Evolutionary conservation across 2,888 invertebrate species (phyloP), one percentile per base, ranked within the genome.

Genomic region (Capitulum mitella): DNA sequence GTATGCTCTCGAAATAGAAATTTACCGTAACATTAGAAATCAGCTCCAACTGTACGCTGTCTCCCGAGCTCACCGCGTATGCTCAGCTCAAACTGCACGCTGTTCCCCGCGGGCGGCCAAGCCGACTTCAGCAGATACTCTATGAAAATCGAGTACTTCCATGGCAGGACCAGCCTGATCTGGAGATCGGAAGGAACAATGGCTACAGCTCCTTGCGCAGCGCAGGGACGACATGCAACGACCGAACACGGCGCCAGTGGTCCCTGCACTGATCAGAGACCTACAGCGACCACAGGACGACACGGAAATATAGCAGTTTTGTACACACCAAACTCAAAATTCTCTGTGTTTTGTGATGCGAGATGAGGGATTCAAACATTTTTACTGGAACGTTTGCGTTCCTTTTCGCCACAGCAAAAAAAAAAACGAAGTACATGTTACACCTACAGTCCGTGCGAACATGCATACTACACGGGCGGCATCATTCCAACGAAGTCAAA

Each of bases 111-210:
- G 32, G 80, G 80, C 32, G 83, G 83, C 83, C 81, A 84, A 78
- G 79, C 64, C 2, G 81, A 78, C 19, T 77, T 75, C 37, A 82
- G 79, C 48, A 79, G 81, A 77, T 82, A 82, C 74, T 82, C 81
- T 54, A 82, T 82, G 70, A 80, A 81, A 22, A 81, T 81, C 34
- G 80, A 79, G 61, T 81, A 81, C 76, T 82, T 82, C 82, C 82
- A 82, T 1, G 82, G 82, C 77, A 82, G 43, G 37, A 81, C 81
- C 74, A 82, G 75, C 37, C 78, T 77, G 54, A 82, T 86, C 85
- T 88, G 87, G 75, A 88, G 78, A 61, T 14, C 8, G 3, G 12
- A 16, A 3, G 22, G 22, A 22, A n/a, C n/a, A n/a, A n/a, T n/a
- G n/a, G n/a, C n/a, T n/a, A n/a, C n/a, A n/a, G 51, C 3, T 3